Evolutionary conservation across 2,797 vertebrate species (phyloP).

Genomic region (Liasis olivaceus): DNA sequence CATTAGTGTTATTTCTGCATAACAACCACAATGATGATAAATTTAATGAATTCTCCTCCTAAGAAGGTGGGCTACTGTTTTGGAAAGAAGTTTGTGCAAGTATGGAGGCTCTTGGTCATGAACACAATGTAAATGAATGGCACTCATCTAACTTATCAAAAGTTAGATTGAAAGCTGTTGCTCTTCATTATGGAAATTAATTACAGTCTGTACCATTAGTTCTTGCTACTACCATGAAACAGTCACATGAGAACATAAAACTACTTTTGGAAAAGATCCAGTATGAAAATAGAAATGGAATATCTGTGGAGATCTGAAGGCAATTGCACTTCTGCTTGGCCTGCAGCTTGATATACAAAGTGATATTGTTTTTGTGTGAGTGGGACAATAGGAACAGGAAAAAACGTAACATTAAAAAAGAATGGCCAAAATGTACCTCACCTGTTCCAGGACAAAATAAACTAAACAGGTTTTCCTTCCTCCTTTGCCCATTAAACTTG

Average conservation of each 20-base stretch:
- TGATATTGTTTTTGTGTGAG: not conserved
- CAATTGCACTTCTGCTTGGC: not conserved
- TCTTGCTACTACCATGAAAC: not conserved
- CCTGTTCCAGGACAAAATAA: not conserved
- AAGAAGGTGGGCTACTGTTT: not conserved
- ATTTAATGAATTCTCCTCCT: not conserved
- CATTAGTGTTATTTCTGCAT: not conserved
- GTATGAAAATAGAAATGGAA: not conserved
- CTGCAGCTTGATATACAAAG: not conserved
- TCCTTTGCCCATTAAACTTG: not conserved
- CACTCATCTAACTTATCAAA: not conserved
- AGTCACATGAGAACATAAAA: not conserved
- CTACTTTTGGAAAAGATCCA: not conserved
- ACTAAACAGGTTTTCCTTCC: not conserved
- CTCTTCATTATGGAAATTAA: not conserved
- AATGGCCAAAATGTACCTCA: not conserved
- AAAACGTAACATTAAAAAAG: not conserved
- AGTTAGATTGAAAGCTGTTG: not conserved
- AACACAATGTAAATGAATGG: not conserved
- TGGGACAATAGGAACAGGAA: not conserved
- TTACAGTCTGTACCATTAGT: not conserved
- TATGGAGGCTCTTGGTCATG: not conserved
- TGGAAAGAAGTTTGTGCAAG: not conserved
- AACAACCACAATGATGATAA: not conserved
- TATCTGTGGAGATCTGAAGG: not conserved